phyloP scores from a whole-genome alignment of 1,140 invertebrate genomes.

The Drosophila virilis region DNA sequence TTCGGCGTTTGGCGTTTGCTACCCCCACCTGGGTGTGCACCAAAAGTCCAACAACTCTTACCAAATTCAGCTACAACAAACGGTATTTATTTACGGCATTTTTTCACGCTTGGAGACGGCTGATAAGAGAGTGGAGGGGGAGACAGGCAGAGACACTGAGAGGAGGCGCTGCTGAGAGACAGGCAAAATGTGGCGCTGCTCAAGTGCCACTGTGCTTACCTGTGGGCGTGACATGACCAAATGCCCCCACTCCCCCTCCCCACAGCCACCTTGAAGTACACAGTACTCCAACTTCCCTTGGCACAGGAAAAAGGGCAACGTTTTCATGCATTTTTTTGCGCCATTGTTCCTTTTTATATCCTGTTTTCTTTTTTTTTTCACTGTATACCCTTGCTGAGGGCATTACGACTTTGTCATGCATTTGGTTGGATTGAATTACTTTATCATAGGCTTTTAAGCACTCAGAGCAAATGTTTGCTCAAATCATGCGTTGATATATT shows the following conservation, averaged over 20 bases:
- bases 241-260: not conserved
- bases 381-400: not conserved
- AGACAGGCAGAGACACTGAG: not conserved
- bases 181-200: too few relatives aligned
- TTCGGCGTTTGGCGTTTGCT: too few relatives aligned
- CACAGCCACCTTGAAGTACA: too few relatives aligned
- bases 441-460: too few relatives aligned
- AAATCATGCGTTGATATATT: too few relatives aligned
- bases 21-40: not conserved
- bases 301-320: constrained; percentile 13
- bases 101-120: constrained; percentile 41
- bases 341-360: constrained; percentile 38
- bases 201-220: constrained; percentile 33
- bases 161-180: too few relatives aligned
- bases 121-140: not conserved
- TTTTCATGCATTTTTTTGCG: constrained; percentile 33
- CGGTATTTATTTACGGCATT: constrained; percentile 60
- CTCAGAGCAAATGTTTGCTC: too few relatives aligned
- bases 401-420: too few relatives aligned
- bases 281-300: not conserved
- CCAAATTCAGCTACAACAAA: constrained; percentile 32
- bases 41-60: constrained; percentile 24
- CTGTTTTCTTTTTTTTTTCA: not conserved
- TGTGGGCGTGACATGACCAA: constrained; percentile 37
- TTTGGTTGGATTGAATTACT: too few relatives aligned